These are phyloP conservation scores for Jordanella pulchra DNA, from an alignment of 2,797 vertebrate genomes.

Conservation along the genomic window DNA sequence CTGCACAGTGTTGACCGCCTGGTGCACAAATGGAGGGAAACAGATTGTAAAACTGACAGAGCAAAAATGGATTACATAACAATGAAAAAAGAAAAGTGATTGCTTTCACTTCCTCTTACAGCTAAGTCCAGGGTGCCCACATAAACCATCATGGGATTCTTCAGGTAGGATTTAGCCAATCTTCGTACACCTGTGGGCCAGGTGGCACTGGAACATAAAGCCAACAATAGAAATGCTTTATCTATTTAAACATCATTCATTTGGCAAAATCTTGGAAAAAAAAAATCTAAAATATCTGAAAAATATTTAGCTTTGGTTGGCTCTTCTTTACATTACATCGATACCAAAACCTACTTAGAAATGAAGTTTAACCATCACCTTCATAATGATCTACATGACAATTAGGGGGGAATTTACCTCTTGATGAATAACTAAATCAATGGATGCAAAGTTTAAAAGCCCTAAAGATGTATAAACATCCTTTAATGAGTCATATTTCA, in stretches of 20 bases:
- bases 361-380: no score
- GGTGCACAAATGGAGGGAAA: constrained; percentile 33
- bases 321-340: background rate
- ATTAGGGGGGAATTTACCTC: no score
- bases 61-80: background rate
- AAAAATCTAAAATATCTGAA: background rate
- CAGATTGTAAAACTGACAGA: background rate
- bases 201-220: constrained; percentile 85
- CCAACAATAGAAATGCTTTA: background rate
- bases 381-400: no score
- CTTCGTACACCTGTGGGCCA: constrained; percentile 93
- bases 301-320: background rate
- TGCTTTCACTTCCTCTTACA: constrained; percentile 78
- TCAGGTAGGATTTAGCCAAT: constrained; percentile 90
- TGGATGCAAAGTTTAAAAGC: no score
- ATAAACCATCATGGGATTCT: constrained; percentile 94
- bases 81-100: background rate
- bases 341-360: background rate
- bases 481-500: no score
- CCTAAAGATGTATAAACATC: no score
- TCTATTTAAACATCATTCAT: background rate
- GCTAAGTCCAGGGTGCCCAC: constrained; percentile 93
- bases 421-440: no score
- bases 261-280: background rate
- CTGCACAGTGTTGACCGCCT: constrained; percentile 91